Percentiles rank a stretch among this genome's conserved stretches.
phyloP scores from a whole-genome alignment of 1,140 invertebrate genomes.

The Lordiphosa stackelbergi region DNA sequence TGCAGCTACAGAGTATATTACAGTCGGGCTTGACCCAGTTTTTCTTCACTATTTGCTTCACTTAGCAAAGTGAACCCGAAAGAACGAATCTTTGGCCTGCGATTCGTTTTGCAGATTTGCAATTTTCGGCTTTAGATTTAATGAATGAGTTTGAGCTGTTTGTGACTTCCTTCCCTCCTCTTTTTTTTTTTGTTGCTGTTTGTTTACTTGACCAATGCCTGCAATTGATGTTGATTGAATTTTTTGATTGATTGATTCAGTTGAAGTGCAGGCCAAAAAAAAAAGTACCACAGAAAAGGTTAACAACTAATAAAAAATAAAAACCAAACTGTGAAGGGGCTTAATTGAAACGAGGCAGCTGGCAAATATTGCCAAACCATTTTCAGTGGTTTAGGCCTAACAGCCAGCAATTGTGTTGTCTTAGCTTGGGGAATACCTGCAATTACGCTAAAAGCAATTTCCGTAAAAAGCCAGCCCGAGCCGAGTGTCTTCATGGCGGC shows the following conservation, averaged over 20 bases:
- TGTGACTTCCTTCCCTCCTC: conserved; percentile 13
- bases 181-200: conserved; percentile 18
- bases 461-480: conserved; percentile 12
- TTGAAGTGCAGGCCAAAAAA: conserved; percentile 35
- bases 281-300: conserved; percentile 9
- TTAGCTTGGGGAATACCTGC: conserved; percentile 65
- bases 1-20: no score
- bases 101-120: conserved; percentile 45
- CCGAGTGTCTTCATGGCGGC: conserved; percentile 18
- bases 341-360: conserved; percentile 58
- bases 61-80: no score
- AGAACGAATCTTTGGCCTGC: neutral
- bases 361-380: conserved; percentile 46
- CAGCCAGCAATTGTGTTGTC: conserved; percentile 37
- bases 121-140: conserved; percentile 55
- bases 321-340: conserved; percentile 26
- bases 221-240: conserved; percentile 71
- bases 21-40: no score
- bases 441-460: conserved; percentile 74
- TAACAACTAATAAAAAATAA: conserved; percentile 62
- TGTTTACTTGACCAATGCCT: conserved; percentile 36
- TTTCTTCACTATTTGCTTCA: no score
- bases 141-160: conserved; percentile 56
- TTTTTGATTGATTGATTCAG: conserved; percentile 69
- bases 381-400: conserved; percentile 45